phyloP scores from a whole-genome alignment of 23 tunicate genomes.

The Diplosoma virens region DNA sequence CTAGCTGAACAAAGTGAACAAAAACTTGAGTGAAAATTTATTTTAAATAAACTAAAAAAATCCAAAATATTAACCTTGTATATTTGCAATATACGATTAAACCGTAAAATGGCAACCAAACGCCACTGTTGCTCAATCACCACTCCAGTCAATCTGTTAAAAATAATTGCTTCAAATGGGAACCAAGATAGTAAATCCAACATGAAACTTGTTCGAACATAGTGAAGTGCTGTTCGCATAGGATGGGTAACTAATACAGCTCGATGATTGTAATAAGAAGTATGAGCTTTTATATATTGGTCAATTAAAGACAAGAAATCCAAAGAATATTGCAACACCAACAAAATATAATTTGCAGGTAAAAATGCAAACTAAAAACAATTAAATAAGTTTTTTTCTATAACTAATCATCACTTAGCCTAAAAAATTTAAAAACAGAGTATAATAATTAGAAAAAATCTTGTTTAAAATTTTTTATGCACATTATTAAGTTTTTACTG shows the following conservation, averaged over 20 bases:
- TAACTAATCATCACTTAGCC: too few relatives aligned
- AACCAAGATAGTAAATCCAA: constrained; percentile 84
- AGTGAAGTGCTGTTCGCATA: constrained; percentile 49
- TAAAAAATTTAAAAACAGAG: too few relatives aligned
- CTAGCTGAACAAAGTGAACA: too few relatives aligned
- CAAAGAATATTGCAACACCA: constrained; percentile 62
- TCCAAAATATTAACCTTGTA: constrained; percentile 64
- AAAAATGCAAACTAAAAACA: constrained; percentile 60
- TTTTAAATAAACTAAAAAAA: too few relatives aligned
- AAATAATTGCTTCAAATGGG: constrained; percentile 64
- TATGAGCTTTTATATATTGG: constrained; percentile 73
- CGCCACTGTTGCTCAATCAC: constrained; percentile 64
- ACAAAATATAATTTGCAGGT: constrained; percentile 40
- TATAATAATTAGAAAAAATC: too few relatives aligned
- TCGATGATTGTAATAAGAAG: constrained; percentile 47
- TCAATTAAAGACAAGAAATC: constrained; percentile 53
- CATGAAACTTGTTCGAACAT: constrained; percentile 54
- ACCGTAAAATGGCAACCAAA: constrained; percentile 55
- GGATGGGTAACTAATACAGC: constrained; percentile 64
- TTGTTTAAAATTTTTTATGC: too few relatives aligned
- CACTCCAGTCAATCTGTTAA: constrained; percentile 8
- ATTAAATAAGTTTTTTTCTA: neutral
- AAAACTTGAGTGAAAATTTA: too few relatives aligned
- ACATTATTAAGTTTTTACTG: neutral
- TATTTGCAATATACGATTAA: constrained; percentile 42